A percentile compares a stretch with the other conserved stretches of the same genome.
These are phyloP conservation scores for Harpegnathos saltator DNA, from an alignment of 1,140 invertebrate species.

Conservation along the genomic window DNA sequence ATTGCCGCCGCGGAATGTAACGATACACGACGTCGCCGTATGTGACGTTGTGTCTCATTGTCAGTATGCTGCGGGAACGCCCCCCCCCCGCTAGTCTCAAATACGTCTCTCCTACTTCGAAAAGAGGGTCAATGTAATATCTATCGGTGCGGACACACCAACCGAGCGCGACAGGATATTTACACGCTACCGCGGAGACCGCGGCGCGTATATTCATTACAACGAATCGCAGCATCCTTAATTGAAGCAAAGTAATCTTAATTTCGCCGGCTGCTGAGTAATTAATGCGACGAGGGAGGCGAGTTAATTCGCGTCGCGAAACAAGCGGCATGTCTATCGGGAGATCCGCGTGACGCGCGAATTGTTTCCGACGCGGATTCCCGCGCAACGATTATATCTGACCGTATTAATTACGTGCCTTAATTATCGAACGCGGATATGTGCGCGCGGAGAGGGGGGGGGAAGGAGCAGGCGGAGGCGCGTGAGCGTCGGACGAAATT, in stretches of 20 bases:
- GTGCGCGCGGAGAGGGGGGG: constrained; percentile 8
- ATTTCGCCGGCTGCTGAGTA: background rate
- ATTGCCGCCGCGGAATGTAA: constrained; percentile 56
- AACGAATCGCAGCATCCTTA: background rate
- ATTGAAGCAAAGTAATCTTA: background rate
- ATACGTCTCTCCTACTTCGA: background rate
- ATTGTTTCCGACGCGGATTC: background rate
- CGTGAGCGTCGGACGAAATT: constrained; percentile 37
- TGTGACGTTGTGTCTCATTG: background rate
- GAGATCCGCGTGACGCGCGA: background rate
- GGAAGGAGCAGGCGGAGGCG: background rate
- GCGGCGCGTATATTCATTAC: background rate
- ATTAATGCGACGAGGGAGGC: background rate
- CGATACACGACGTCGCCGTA: constrained; percentile 1
- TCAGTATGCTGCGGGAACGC: no score
- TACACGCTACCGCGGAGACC: background rate
- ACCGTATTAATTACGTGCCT: constrained; percentile 33
- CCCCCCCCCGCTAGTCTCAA: background rate
- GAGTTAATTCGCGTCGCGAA: background rate
- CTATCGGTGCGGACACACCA: background rate
- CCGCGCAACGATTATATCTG: constrained; percentile 16
- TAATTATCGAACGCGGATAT: constrained; percentile 19
- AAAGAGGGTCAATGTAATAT: background rate
- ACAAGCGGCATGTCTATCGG: background rate
- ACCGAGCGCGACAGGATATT: no score